Evolutionary conservation across 2,888 invertebrate species (phyloP).

Genomic region (Gortyna flavago): DNA sequence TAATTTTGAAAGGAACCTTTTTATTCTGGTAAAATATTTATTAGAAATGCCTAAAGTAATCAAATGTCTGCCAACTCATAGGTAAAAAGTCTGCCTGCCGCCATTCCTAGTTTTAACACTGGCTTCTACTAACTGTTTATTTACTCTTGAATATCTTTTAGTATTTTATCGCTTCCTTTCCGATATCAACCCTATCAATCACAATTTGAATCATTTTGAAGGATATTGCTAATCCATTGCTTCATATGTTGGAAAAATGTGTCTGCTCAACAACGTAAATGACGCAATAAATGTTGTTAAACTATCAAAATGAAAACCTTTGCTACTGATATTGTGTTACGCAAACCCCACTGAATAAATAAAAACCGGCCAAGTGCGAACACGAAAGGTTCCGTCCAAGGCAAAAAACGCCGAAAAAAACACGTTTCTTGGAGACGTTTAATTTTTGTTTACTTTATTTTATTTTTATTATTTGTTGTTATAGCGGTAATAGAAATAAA

Average conservation of each 20-base stretch:
- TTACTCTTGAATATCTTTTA: not conserved
- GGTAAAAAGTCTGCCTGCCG: slow-evolving; percentile 16
- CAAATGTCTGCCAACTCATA: slow-evolving; percentile 9
- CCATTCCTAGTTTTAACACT: not conserved
- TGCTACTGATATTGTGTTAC: no score
- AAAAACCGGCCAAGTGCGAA: not conserved
- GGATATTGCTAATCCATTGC: no score
- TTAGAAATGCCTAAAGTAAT: slow-evolving; percentile 35
- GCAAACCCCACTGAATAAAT: no score
- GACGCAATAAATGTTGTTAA: no score
- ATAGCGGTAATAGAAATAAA: no score
- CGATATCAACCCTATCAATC: slow-evolving; percentile 1
- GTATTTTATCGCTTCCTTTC: slow-evolving; percentile 5
- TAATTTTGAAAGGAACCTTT: slow-evolving; percentile 42
- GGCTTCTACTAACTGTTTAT: slow-evolving; percentile 11
- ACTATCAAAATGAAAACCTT: no score
- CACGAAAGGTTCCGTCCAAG: not conserved
- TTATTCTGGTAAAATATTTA: slow-evolving; percentile 38
- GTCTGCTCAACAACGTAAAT: no score
- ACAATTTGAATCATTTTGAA: no score
- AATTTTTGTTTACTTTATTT: not conserved
- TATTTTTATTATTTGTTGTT: no score
- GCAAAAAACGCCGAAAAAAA: not conserved
- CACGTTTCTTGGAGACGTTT: not conserved
- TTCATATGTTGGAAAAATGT: no score